phyloP scores from a whole-genome alignment of 2,113 vertebrate genomes.

The Pangasianodon hypophthalmus region DNA sequence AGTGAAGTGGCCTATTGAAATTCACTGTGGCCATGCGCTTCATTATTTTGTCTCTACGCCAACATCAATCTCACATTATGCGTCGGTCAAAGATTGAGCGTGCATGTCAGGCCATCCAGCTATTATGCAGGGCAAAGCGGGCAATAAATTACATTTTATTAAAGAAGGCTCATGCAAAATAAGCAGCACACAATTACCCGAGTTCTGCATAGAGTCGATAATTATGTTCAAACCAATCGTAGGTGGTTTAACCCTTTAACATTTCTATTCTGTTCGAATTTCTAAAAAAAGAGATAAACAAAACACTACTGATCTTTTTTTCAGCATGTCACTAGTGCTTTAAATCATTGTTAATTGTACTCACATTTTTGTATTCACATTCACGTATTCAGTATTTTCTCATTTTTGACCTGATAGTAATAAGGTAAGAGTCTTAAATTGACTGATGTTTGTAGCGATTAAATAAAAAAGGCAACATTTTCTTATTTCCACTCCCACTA shows the following conservation, averaged over 20 bases:
- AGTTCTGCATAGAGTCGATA: background rate
- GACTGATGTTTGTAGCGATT: background rate
- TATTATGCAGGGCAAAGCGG: conserved; percentile 35
- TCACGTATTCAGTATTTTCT: background rate
- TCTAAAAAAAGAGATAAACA: background rate
- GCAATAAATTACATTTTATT: conserved; percentile 52
- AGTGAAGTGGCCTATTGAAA: conserved; percentile 48
- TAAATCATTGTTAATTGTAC: background rate
- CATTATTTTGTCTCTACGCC: conserved; percentile 45
- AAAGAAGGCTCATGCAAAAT: conserved; percentile 46
- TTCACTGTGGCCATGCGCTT: conserved; percentile 47
- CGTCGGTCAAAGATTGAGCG: conserved; percentile 47
- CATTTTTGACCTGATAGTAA: background rate
- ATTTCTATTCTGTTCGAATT: background rate
- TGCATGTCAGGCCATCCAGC: conserved; percentile 35
- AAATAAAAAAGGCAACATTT: background rate
- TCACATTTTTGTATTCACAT: background rate
- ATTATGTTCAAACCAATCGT: background rate
- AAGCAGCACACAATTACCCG: background rate
- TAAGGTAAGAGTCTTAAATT: background rate
- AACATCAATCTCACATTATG: conserved; percentile 53
- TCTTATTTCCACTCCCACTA: background rate
- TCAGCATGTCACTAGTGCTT: background rate
- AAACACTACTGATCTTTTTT: background rate
- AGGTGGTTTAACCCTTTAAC: background rate